phyloP scores from a whole-genome alignment of 2,888 invertebrate genomes.

The Cinara cedri region DNA sequence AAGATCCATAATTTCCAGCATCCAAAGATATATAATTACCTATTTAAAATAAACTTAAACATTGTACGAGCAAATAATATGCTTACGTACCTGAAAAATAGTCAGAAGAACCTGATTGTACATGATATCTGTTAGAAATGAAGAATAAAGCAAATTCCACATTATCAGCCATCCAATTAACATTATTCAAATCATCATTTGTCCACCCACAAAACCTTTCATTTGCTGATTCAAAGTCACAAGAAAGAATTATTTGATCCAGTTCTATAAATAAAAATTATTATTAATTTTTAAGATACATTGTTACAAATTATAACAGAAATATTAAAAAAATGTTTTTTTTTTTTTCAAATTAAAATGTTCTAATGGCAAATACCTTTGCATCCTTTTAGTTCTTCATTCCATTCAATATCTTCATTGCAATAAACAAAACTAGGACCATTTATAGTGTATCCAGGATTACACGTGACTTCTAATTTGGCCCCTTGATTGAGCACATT shows the following conservation, averaged over 20 bases:
- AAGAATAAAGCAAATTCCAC: constrained; percentile 7
- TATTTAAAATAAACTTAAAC: not conserved
- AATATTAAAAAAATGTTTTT: not conserved
- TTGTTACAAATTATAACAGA: not conserved
- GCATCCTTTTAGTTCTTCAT: constrained; percentile 72
- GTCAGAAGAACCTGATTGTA: constrained; percentile 34
- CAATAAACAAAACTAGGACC: constrained; percentile 74
- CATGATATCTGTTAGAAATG: not conserved
- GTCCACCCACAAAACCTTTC: constrained; percentile 79
- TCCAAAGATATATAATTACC: constrained; percentile 46
- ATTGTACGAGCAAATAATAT: not conserved
- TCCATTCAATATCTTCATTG: constrained; percentile 74
- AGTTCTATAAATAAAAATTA: constrained; percentile 27
- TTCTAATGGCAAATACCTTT: constrained; percentile 64
- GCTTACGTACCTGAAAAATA: constrained; percentile 30
- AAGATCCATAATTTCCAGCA: constrained; percentile 12
- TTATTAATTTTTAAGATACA: not conserved
- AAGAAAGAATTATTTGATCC: constrained; percentile 63
- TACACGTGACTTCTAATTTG: constrained; percentile 72
- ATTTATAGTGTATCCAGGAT: constrained; percentile 68
- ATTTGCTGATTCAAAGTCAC: constrained; percentile 70
- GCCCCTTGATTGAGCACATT: constrained; percentile 66
- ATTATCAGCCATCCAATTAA: constrained; percentile 72
- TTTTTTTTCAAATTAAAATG: constrained; percentile 16
- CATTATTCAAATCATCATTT: constrained; percentile 73